Evolutionary conservation across 2,888 invertebrate genomes (phyloP).

Genomic region (Ganaspis brasiliensis): DNA sequence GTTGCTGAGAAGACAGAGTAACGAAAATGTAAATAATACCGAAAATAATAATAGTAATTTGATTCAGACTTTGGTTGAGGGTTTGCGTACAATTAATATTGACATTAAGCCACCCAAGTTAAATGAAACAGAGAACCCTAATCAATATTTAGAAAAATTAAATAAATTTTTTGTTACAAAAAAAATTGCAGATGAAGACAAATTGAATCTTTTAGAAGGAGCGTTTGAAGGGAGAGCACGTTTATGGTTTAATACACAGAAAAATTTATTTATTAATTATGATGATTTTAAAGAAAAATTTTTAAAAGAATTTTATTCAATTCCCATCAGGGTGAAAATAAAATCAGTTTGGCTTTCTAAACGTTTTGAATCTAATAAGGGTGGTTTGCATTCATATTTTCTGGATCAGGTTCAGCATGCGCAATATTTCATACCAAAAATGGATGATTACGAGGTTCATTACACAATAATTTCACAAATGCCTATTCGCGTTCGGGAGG

Average conservation of each 20-base stretch:
- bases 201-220: background rate
- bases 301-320: too few species aligned
- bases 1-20: background rate
- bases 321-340: too few species aligned
- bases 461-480: background rate
- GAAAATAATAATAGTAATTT: background rate
- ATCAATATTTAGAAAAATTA: background rate
- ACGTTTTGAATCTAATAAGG: background rate
- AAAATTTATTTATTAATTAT: too few species aligned
- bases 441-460: background rate
- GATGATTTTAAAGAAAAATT: too few species aligned
- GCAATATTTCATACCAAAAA: background rate
- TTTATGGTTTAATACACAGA: background rate
- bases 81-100: background rate
- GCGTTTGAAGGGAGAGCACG: background rate
- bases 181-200: background rate
- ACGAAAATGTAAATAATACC: background rate
- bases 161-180: background rate
- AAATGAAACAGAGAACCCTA: background rate
- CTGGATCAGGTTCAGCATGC: background rate
- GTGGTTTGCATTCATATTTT: background rate
- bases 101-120: background rate
- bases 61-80: background rate
- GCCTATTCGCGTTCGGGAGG: background rate
- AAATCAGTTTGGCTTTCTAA: background rate